A percentile compares a stretch with the other conserved stretches of the same genome.
Conservation (phyloP, 2,113 vertebrate genomes). For the Antennarius striatus region DNA sequence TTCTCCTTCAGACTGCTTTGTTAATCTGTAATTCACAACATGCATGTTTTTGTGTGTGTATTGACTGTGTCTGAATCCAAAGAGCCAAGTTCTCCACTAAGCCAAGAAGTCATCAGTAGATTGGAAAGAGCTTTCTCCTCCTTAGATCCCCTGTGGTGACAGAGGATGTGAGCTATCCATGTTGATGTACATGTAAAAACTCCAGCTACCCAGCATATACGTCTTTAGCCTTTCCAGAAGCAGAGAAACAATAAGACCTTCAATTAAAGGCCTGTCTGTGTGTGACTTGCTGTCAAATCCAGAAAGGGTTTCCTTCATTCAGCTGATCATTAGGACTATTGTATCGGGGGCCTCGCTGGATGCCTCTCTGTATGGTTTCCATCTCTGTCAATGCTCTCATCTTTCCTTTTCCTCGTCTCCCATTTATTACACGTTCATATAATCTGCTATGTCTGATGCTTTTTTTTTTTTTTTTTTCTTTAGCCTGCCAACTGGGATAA, state of each 20-base stretch:
- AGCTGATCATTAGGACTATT: constrained; percentile 20
- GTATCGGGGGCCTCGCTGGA: constrained; percentile 26
- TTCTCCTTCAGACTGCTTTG: constrained; percentile 31
- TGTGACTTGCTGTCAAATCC: constrained; percentile 23
- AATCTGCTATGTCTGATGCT: constrained; percentile 16
- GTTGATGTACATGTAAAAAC: neutral
- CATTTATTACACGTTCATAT: constrained; percentile 23
- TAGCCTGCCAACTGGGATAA: constrained; percentile 19
- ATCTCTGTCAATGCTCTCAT: constrained; percentile 32
- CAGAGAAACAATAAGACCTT: constrained; percentile 31
- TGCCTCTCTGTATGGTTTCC: constrained; percentile 31
- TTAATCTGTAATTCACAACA: constrained; percentile 39
- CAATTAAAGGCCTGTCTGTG: neutral
- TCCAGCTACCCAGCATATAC: too few species aligned
- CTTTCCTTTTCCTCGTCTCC: constrained; percentile 22
- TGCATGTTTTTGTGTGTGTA: constrained; percentile 11
- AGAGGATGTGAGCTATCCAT: constrained; percentile 4
- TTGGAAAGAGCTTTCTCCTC: constrained; percentile 29
- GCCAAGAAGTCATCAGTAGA: constrained; percentile 53
- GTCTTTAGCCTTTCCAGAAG: too few species aligned
- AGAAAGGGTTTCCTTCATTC: constrained; percentile 29
- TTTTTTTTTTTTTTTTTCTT: constrained; percentile 25
- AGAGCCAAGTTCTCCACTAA: constrained; percentile 34
- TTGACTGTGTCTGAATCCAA: neutral
- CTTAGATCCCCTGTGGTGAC: constrained; percentile 28